phyloP scores from a whole-genome alignment of 1,140 invertebrate genomes.

The Platyscapa corneri region DNA sequence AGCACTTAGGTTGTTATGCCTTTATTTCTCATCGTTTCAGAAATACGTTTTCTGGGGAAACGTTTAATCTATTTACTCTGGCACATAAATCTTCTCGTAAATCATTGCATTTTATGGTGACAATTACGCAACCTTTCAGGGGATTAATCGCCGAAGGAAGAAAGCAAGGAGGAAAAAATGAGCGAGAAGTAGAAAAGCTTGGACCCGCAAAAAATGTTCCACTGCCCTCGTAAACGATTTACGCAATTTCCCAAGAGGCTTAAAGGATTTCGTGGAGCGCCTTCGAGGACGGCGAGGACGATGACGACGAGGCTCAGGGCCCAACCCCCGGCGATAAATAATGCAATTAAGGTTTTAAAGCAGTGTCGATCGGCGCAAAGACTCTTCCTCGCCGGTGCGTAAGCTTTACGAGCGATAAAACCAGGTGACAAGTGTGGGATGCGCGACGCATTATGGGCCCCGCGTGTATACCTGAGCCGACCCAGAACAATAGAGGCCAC shows the following conservation, averaged over 20 bases:
- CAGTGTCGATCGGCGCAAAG: constrained; percentile 57
- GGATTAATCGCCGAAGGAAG: constrained; percentile 46
- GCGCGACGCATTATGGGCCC: not conserved
- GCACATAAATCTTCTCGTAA: constrained; percentile 44
- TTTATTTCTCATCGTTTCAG: constrained; percentile 18
- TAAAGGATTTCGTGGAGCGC: constrained; percentile 45
- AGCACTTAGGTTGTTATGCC: constrained; percentile 3
- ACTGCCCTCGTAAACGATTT: constrained; percentile 52
- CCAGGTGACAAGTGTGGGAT: constrained; percentile 64
- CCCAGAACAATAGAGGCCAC: constrained; percentile 47
- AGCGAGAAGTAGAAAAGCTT: constrained; percentile 8
- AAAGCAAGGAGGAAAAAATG: not conserved
- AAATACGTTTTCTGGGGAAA: constrained; percentile 38
- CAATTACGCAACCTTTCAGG: constrained; percentile 47
- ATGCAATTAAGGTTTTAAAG: constrained; percentile 59
- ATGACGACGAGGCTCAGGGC: constrained; percentile 46
- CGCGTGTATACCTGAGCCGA: constrained; percentile 34
- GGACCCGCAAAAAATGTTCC: constrained; percentile 31
- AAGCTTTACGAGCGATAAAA: constrained; percentile 67
- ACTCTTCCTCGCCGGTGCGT: not conserved
- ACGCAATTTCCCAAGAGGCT: constrained; percentile 51
- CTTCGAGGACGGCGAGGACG: not conserved
- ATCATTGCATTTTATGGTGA: constrained; percentile 47
- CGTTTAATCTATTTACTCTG: constrained; percentile 41
- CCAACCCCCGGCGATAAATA: constrained; percentile 59